phyloP scores from a whole-genome alignment of 2,797 vertebrate genomes.

The Tragelaphus eurycerus region DNA sequence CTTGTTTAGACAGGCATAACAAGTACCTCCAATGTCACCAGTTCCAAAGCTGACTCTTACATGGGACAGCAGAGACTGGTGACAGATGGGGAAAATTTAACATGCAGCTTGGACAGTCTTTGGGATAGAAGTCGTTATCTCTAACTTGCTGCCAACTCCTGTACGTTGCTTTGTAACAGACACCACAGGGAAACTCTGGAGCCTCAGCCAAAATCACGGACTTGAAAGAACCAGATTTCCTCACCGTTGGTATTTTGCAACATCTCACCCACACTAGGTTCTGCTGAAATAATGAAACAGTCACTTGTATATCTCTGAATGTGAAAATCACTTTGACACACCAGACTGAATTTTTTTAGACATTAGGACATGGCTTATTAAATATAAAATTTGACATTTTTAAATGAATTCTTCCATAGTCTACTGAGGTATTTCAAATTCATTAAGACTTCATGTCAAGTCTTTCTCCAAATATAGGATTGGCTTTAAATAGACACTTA shows the following conservation, averaged over 20 bases:
- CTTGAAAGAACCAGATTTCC: conserved; percentile 46
- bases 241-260: conserved; percentile 46
- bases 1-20: conserved; percentile 75
- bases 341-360: background rate
- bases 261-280: conserved; percentile 25
- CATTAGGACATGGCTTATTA: background rate
- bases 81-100: conserved; percentile 83
- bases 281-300: conserved; percentile 35
- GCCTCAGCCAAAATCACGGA: conserved; percentile 33
- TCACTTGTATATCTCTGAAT: conserved; percentile 14
- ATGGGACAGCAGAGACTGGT: conserved; percentile 77
- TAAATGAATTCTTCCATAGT: background rate
- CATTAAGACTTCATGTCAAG: background rate
- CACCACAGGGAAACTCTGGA: conserved; percentile 71
- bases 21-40: conserved; percentile 76
- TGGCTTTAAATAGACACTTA: background rate
- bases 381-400: background rate
- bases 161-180: conserved; percentile 68
- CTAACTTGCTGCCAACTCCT: conserved; percentile 77
- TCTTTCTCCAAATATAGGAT: background rate
- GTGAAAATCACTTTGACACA: conserved; percentile 40
- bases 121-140: conserved; percentile 73
- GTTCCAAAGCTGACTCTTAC: conserved; percentile 74
- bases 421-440: background rate
- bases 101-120: conserved; percentile 71